Evolutionary conservation across 2,797 vertebrate genomes (phyloP).

Genomic region (Lycodopsis pacificus): DNA sequence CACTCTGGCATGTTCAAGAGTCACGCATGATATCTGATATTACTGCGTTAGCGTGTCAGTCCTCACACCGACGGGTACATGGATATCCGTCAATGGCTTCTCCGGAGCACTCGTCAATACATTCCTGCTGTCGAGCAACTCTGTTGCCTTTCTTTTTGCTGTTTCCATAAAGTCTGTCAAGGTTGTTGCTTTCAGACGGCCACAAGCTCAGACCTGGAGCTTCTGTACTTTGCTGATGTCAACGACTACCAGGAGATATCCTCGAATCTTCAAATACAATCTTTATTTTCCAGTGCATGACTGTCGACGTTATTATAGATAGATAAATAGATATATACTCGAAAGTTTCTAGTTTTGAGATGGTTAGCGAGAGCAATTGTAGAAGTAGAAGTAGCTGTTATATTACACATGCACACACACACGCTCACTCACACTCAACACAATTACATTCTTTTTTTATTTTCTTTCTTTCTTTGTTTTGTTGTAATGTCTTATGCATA

Average conservation of each 20-base stretch:
- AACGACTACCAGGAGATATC: neutral
- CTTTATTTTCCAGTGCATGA: neutral
- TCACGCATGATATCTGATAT: neutral
- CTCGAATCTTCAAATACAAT: slow-evolving; percentile 2
- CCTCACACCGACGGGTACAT: slow-evolving; percentile 40
- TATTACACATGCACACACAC: too few relatives aligned
- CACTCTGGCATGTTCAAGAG: slow-evolving; percentile 5
- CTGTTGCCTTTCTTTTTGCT: neutral
- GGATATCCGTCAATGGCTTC: slow-evolving; percentile 44
- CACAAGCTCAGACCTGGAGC: slow-evolving; percentile 10
- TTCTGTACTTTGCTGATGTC: neutral
- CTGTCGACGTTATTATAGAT: neutral
- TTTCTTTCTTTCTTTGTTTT: too few relatives aligned
- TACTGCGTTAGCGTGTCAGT: slow-evolving; percentile 12
- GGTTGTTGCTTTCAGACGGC: slow-evolving; percentile 23
- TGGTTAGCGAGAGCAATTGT: neutral
- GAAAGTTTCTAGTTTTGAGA: slow-evolving; percentile 2
- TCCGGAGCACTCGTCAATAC: slow-evolving; percentile 26
- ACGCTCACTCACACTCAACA: too few relatives aligned
- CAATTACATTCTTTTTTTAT: too few relatives aligned
- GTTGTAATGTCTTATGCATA: too few relatives aligned
- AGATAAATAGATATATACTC: neutral
- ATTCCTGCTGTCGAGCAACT: slow-evolving; percentile 15
- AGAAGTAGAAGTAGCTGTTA: too few relatives aligned
- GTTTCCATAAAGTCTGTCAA: slow-evolving; percentile 24